These are phyloP conservation scores for Anguilla rostrata DNA, from an alignment of 2,113 vertebrate genomes.

Conservation along the genomic window DNA sequence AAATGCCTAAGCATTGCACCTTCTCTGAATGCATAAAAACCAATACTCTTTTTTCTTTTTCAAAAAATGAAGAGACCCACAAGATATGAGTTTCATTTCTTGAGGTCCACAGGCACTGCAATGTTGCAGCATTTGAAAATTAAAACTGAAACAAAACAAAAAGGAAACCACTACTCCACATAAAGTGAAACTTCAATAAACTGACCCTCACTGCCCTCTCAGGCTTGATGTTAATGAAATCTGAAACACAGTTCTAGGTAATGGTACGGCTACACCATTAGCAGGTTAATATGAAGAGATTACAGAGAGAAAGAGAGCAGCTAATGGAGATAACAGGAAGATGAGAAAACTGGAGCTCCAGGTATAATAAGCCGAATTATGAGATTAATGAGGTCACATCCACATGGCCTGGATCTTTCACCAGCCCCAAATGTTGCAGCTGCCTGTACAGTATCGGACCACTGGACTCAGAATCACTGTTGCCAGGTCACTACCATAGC, in stretches of 20 bases:
- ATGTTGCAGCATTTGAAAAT: neutral
- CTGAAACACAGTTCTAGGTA: neutral
- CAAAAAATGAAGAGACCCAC: too few species aligned
- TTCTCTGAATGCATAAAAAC: too few species aligned
- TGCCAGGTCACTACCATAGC: neutral
- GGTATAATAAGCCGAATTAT: neutral
- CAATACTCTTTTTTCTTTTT: too few species aligned
- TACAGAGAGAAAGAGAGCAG: neutral
- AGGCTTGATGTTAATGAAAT: neutral
- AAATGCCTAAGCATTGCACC: too few species aligned
- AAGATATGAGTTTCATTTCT: too few species aligned
- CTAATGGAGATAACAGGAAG: neutral
- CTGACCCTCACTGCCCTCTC: neutral
- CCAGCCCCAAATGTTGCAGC: neutral
- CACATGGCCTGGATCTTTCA: neutral
- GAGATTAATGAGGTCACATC: slow-evolving; percentile 1
- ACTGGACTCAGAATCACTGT: neutral
- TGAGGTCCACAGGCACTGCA: too few species aligned
- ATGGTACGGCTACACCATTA: neutral
- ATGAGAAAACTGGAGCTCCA: neutral
- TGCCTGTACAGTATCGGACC: neutral
- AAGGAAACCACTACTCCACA: too few species aligned
- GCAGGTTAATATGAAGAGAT: neutral
- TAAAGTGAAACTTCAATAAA: neutral
- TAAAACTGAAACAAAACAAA: neutral